Base-by-base conservation (phyloP, 2,888 invertebrate species). In the Molanna angustata region DNA sequence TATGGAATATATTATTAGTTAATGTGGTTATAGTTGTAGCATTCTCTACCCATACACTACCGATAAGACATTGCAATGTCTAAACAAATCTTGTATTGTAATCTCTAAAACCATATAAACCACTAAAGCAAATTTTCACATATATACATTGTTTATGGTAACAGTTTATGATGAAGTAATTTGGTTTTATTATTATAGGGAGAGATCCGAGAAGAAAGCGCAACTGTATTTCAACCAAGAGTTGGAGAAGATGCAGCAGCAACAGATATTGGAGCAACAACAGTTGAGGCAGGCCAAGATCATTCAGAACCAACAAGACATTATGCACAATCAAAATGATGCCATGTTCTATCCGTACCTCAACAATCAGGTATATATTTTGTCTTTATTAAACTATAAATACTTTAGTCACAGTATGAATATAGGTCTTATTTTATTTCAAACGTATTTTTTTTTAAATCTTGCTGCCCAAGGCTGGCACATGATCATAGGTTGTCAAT, bases 221-320 rank as follows among this genome's bases (percentile, higher is more conserved):
- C 81, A 82, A 66, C 74, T 80, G 69, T 73, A 81, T 64, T 74
- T 82, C 62, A 81, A 82, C 64, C 80, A 80, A 61, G 82, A 82
- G 65, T 73, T 76, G 60, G 67, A 56, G 40, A 55, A 52, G 63
- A 80, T 71, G 65, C 70, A 72, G 57, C 79, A 70, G 69, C 78
- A 69, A 64, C 78, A 67, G 71, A 64, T 74, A 35, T 72, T 77
- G 56, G 74, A 80, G 60, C 64, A 66, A 48, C 65, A 66, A 49
- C 64, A 66, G 43, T 63, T 76, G 55, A 68, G 73, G 63, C 76
- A 76, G 74, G 75, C 75, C 62, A 76, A 76, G 60, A 73, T 77
- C 69, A 73, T 76, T 22, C 76, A 76, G 54, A 75, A 70, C 54
- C 76, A 75, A 56, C 73, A 74, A 14, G 50, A 54, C 27, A 42